phyloP scores from a whole-genome alignment of 2,797 vertebrate genomes.

The Echiichthys vipera region DNA sequence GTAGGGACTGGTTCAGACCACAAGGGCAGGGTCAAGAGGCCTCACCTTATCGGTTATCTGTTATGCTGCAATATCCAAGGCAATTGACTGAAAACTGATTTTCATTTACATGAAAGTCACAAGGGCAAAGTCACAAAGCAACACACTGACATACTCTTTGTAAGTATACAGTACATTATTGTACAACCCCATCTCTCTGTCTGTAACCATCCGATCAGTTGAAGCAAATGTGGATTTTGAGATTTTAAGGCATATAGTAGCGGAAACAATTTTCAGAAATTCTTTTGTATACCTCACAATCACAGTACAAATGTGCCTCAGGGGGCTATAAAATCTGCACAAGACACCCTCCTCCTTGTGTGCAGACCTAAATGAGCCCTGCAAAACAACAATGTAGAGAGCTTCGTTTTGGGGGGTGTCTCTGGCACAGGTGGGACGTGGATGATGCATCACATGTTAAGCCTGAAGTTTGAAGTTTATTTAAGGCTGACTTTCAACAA shows the following conservation, averaged over 20 bases:
- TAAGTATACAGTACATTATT: background rate
- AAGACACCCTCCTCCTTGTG: background rate
- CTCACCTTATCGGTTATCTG: constrained; percentile 13
- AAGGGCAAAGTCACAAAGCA: background rate
- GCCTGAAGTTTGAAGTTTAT: too few relatives aligned
- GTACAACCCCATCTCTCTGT: background rate
- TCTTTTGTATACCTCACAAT: background rate
- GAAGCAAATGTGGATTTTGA: background rate
- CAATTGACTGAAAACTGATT: background rate
- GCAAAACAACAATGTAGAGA: background rate
- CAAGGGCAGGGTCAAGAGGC: background rate
- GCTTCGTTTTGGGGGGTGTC: background rate
- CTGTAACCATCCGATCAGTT: background rate
- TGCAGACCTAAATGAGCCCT: background rate
- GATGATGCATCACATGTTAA: too few relatives aligned
- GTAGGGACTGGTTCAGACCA: background rate
- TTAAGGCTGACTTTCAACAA: too few relatives aligned
- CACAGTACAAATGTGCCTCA: background rate
- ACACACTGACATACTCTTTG: background rate
- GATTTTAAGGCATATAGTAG: background rate
- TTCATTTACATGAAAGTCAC: constrained; percentile 16
- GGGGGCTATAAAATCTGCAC: background rate
- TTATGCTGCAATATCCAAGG: constrained; percentile 1
- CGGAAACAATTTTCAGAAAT: background rate
- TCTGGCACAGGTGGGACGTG: background rate